Base-by-base conservation (phyloP, 2,888 invertebrate species). In the Xestoiulus laeticollis region DNA sequence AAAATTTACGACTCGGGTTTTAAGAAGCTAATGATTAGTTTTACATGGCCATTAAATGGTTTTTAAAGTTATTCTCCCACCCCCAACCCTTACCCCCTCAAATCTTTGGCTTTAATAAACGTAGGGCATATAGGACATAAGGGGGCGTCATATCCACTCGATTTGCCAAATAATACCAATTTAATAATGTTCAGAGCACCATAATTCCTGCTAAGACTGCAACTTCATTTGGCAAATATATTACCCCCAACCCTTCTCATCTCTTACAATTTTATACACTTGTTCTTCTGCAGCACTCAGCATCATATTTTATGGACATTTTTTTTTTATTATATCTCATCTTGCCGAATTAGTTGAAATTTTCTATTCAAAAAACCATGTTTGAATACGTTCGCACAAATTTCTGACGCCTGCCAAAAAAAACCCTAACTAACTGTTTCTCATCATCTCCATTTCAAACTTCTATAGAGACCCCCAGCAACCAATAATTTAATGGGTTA, bases 21-120 rank as follows among this genome's bases (percentile, higher is more conserved):
- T 68, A 68, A 68, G 68, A 68, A 68, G 68, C 68, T 68, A 68
- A 68, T 68, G 68, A 68, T 68, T 68, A 68, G 68, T 68, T 68
- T 68, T 68, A 68, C 68, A 68, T 26, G 68, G 26, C 68, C 26
- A 26, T 68, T n/a, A 68, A 68, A 68, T 68, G 68, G 68, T 68
- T 48, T 68, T 68, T n/a, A n/a, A 68, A 68, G 68, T 68, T 68
- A 4, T 22, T 19, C 48, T 2, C 14, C 48, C 5, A 2, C 14
- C 48, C 16, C 8, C 48, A 48, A 48, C n/a, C n/a, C n/a, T n/a
- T n/a, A n/a, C 48, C 16, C 14, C 14, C 48, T 26, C 26, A 68
- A 68, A 68, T 8, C 38, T 38, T 8, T 5, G 38, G 38, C 8
- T 38, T 38, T 8, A 38, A 38, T 38, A 38, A 8, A 8, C 38